phyloP scores from a whole-genome alignment of 2,888 invertebrate species.

The Himalopsyche kuldschensis region DNA sequence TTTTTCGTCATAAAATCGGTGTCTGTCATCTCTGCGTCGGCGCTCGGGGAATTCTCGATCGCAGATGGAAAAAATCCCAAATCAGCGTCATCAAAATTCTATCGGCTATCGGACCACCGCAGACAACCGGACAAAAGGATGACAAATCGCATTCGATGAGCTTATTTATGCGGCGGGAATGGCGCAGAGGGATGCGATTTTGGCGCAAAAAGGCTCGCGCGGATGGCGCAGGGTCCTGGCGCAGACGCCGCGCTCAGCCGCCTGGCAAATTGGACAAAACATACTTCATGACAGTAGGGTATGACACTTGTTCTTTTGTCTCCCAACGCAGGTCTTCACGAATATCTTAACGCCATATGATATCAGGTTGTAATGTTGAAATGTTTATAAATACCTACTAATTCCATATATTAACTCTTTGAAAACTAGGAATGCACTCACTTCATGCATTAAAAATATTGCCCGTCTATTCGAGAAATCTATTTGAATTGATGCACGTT shows the following conservation, averaged over 20 bases:
- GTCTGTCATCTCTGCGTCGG: constrained; percentile 24
- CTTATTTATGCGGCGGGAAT: constrained; percentile 24
- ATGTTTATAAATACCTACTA: too few relatives aligned
- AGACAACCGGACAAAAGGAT: constrained; percentile 24
- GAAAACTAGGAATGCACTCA: too few relatives aligned
- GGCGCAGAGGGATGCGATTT: not conserved
- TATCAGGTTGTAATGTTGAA: not conserved
- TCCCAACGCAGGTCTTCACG: not conserved
- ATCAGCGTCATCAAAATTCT: constrained; percentile 25
- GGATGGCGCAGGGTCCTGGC: constrained; percentile 6
- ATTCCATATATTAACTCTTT: too few relatives aligned
- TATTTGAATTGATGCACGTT: too few relatives aligned
- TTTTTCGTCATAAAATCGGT: constrained; percentile 29
- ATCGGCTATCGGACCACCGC: constrained; percentile 12
- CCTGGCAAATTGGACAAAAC: constrained; percentile 32
- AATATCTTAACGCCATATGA: not conserved
- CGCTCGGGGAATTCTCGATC: constrained; percentile 11
- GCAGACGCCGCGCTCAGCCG: constrained; percentile 24
- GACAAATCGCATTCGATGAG: constrained; percentile 24
- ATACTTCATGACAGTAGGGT: constrained; percentile 22
- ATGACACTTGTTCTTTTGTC: constrained; percentile 27
- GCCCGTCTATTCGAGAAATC: too few relatives aligned
- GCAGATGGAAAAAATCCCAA: constrained; percentile 12
- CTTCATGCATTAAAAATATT: too few relatives aligned
- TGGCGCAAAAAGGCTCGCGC: constrained; percentile 17